Evolutionary conservation across 2,113 vertebrate genomes (phyloP).

Genomic region (Myxocyprinus asiaticus): DNA sequence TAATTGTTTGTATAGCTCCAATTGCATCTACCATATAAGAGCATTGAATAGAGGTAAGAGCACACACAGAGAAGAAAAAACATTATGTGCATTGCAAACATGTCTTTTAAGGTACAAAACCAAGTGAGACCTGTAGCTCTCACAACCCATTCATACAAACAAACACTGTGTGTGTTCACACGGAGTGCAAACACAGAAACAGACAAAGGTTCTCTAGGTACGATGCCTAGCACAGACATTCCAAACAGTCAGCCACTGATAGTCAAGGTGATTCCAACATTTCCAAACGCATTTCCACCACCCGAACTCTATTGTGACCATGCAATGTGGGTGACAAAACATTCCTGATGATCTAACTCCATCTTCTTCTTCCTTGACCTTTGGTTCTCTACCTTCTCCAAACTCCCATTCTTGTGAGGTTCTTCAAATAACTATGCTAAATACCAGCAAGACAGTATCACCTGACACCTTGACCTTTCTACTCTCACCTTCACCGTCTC

Average conservation of each 20-base stretch:
- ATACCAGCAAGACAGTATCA: conserved; percentile 72
- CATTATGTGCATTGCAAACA: background rate
- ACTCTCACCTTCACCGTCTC: conserved; percentile 68
- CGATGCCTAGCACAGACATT: background rate
- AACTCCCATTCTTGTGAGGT: background rate
- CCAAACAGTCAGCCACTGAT: background rate
- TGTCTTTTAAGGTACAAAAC: background rate
- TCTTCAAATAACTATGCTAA: conserved; percentile 62
- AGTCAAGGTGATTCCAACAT: conserved; percentile 4
- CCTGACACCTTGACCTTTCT: conserved; percentile 71
- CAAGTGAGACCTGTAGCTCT: background rate
- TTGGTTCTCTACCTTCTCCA: background rate
- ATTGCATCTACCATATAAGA: background rate
- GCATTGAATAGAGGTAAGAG: no score
- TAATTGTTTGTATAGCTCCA: background rate
- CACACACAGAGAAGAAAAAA: background rate
- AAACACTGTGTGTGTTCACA: background rate
- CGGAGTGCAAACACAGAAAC: conserved; percentile 2
- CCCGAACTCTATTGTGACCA: background rate
- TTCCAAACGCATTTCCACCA: background rate
- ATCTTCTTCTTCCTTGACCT: conserved; percentile 1
- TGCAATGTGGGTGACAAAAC: conserved; percentile 14
- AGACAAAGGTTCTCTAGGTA: background rate
- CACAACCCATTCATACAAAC: background rate
- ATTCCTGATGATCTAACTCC: background rate